Conservation (phyloP, 2,113 vertebrate genomes). For the Rhadina sibilatrix region DNA sequence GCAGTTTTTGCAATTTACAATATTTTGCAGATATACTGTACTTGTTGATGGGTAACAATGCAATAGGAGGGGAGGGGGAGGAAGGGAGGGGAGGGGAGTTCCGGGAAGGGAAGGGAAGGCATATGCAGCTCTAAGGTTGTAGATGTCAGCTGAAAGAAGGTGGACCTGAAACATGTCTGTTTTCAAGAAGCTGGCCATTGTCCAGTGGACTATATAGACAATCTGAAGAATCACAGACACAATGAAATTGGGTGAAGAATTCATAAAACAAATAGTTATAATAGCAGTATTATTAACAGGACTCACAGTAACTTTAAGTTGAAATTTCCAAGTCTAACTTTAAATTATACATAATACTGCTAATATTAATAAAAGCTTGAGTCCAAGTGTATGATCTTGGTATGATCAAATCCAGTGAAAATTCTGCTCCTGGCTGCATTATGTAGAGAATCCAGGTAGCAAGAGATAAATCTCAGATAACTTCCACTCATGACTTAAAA, state of each 20-base stretch:
- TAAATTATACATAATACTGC: neutral
- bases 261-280: neutral
- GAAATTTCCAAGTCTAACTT: neutral
- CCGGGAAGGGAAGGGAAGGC: neutral
- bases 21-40: neutral
- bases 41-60: fast-evolving
- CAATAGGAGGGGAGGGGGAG: no score
- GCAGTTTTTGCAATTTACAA: neutral
- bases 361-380: neutral
- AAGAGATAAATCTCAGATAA: neutral
- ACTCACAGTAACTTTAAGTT: neutral
- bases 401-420: neutral
- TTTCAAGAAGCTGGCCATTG: neutral
- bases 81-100: no score
- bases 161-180: neutral
- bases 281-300: neutral
- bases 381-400: neutral
- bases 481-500: neutral
- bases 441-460: neutral
- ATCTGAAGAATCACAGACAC: neutral
- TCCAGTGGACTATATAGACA: neutral
- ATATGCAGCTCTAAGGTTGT: neutral
- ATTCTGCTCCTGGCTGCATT: neutral
- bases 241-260: neutral
- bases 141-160: neutral